Evolutionary conservation across 2,797 vertebrate species (phyloP).

Genomic region (Smutsia gigantea): DNA sequence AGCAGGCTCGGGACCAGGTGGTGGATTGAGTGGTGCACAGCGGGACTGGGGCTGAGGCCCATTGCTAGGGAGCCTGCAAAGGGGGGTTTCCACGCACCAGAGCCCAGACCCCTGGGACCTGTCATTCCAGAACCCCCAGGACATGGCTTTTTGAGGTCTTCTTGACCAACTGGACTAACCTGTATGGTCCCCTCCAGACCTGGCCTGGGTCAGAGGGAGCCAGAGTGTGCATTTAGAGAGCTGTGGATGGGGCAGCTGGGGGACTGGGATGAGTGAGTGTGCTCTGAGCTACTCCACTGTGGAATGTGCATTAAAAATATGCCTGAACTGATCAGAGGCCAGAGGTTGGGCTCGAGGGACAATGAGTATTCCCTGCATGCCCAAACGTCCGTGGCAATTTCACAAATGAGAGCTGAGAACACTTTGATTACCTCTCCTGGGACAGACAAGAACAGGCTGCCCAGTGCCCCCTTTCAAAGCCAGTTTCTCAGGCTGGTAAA

Average conservation of each 20-base stretch:
- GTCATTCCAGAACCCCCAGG: background rate
- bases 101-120: background rate
- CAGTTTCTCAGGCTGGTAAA: background rate
- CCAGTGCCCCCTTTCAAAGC: background rate
- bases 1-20: accelerated
- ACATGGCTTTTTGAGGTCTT: background rate
- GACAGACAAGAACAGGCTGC: background rate
- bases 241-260: too few relatives aligned
- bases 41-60: background rate
- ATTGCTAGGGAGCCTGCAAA: accelerated
- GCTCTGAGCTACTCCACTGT: background rate
- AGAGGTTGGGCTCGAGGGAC: background rate
- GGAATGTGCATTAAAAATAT: background rate
- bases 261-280: accelerated
- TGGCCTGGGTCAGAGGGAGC: background rate
- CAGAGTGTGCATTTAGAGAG: accelerated
- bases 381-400: background rate
- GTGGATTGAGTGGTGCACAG: background rate
- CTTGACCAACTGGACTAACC: background rate
- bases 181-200: background rate
- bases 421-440: background rate
- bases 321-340: background rate
- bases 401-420: conserved; percentile 14
- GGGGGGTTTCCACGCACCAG: background rate
- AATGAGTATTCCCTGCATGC: background rate